phyloP scores from a whole-genome alignment of 2,797 vertebrate species.

The Trachops cirrhosus region DNA sequence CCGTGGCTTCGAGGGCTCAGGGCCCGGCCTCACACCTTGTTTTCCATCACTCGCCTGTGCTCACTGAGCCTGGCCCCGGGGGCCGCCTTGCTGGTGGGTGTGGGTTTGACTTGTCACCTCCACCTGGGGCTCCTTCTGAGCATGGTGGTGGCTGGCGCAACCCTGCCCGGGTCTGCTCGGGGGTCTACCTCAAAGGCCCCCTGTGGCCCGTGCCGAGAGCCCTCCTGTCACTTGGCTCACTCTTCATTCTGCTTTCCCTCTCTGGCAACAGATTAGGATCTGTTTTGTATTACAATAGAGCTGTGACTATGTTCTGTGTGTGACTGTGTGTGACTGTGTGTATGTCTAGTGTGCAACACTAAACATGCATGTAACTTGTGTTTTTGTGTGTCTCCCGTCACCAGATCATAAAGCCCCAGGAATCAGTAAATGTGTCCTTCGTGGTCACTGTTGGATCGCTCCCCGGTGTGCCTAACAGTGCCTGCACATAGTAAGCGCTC shows the following conservation, averaged over 20 bases:
- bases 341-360: too few species aligned
- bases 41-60: too few species aligned
- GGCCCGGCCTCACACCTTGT: neutral
- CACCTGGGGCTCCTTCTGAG: neutral
- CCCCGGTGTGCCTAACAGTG: neutral
- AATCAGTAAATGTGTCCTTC: neutral
- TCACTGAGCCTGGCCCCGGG: neutral
- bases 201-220: neutral
- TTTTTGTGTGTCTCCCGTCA: neutral
- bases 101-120: neutral
- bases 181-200: neutral
- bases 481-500: neutral
- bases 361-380: neutral
- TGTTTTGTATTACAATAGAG: neutral
- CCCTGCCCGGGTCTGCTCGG: neutral
- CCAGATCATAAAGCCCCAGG: neutral
- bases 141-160: neutral
- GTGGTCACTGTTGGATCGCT: neutral
- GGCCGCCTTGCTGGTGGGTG: neutral
- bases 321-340: neutral
- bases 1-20: too few species aligned
- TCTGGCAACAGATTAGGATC: neutral
- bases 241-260: neutral
- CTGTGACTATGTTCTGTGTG: neutral
- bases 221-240: neutral